These are phyloP conservation scores for Drosophila rufa DNA, from an alignment of 1,140 invertebrate genomes.

Conservation along the genomic window DNA sequence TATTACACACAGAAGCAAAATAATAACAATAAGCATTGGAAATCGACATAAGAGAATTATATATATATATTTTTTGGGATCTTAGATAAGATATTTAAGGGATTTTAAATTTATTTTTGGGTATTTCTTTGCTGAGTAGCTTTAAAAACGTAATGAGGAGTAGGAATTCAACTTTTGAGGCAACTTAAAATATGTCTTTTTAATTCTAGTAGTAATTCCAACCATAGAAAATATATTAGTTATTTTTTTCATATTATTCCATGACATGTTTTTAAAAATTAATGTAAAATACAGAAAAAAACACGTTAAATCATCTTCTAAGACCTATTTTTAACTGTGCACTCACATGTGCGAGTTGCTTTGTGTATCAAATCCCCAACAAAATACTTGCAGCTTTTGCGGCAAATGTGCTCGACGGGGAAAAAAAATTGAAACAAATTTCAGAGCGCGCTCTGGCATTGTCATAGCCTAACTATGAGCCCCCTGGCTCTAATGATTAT, in stretches of 20 bases:
- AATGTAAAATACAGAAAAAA: no score
- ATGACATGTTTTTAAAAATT: not conserved
- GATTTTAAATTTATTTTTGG: not conserved
- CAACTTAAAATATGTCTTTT: no score
- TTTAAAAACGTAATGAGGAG: not conserved
- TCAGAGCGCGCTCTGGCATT: constrained; percentile 24
- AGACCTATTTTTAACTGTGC: constrained; percentile 26
- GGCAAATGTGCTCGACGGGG: constrained; percentile 52
- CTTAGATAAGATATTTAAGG: no score
- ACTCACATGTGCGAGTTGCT: constrained; percentile 57
- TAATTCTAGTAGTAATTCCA: no score
- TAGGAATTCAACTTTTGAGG: not conserved
- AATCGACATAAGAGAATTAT: not conserved
- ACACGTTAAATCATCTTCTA: no score
- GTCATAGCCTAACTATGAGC: constrained; percentile 53
- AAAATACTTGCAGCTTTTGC: constrained; percentile 68
- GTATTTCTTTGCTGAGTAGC: not conserved
- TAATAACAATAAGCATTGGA: not conserved
- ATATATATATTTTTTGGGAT: not conserved
- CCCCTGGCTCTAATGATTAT: constrained; percentile 54
- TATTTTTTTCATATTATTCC: no score
- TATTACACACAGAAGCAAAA: constrained; percentile 56
- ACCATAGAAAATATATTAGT: no score
- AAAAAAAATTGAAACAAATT: constrained; percentile 72
- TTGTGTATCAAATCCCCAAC: constrained; percentile 65